phyloP scores from a whole-genome alignment of 2,888 invertebrate species.

The Drosophila melanosoma region DNA sequence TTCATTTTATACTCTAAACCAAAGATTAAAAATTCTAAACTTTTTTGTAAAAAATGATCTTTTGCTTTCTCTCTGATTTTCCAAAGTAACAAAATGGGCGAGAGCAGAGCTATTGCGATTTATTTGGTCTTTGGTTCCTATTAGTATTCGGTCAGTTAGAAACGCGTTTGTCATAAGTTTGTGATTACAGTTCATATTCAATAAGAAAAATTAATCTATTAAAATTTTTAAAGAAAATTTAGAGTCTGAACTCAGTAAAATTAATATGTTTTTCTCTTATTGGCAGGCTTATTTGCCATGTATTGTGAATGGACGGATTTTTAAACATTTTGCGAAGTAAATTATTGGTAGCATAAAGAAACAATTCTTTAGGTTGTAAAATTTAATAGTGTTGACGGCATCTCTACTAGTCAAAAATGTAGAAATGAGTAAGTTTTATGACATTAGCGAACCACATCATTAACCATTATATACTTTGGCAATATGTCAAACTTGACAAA shows the following conservation, averaged over 20 bases:
- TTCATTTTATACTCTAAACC: constrained; percentile 13
- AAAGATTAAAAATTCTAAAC: neutral
- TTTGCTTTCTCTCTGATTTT: neutral
- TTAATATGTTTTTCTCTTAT: neutral
- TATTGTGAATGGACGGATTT: neutral
- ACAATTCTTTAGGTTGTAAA: neutral
- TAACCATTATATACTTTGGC: neutral
- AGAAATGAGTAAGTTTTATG: neutral
- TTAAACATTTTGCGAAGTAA: too few relatives aligned
- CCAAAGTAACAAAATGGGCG: neutral
- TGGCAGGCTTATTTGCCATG: neutral
- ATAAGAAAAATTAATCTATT: neutral
- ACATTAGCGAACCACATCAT: neutral
- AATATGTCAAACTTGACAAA: neutral
- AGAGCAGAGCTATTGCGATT: too few relatives aligned
- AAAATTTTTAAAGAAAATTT: neutral
- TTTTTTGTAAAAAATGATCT: neutral
- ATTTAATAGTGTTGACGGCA: too few relatives aligned
- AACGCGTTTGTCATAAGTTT: neutral
- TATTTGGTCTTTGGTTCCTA: neutral
- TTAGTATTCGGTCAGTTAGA: neutral
- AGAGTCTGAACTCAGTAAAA: neutral
- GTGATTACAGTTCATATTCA: neutral
- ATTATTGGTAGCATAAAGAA: neutral
- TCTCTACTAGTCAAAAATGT: neutral